These are phyloP conservation scores for Pemphredon lugubris DNA, from an alignment of 2,888 invertebrate genomes.

Conservation along the genomic window DNA sequence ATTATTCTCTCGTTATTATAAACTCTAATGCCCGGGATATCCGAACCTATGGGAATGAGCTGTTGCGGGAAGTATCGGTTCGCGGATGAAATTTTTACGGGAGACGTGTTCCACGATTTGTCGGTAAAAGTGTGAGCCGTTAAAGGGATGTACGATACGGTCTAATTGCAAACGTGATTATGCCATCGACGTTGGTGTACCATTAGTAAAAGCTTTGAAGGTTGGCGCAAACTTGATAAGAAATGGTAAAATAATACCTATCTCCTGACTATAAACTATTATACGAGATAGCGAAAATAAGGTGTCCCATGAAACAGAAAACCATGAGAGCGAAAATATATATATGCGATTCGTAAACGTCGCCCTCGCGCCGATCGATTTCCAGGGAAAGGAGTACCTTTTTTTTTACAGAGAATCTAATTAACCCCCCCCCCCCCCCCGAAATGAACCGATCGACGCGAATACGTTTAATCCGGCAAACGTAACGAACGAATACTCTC, in stretches of 20 bases:
- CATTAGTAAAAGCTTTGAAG: conserved; percentile 14
- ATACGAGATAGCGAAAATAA: background rate
- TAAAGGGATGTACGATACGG: background rate
- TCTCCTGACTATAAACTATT: too few species aligned
- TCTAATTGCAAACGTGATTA: conserved; percentile 15
- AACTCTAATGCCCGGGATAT: background rate
- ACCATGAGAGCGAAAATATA: background rate
- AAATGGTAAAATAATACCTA: conserved; percentile 7
- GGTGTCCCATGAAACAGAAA: background rate
- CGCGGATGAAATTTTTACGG: background rate
- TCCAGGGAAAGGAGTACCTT: too few species aligned
- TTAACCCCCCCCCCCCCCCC: too few species aligned
- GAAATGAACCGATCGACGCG: too few species aligned
- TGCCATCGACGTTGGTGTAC: conserved; percentile 17
- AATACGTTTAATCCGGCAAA: too few species aligned
- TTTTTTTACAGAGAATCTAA: too few species aligned
- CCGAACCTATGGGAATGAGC: background rate
- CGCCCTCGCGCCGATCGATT: too few species aligned
- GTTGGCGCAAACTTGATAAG: conserved; percentile 8
- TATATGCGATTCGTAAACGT: background rate
- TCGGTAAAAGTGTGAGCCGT: conserved; percentile 2
- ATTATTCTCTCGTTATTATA: background rate
- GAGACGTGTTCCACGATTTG: background rate
- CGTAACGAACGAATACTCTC: too few species aligned
- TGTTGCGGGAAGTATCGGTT: too few species aligned